Evolutionary conservation across 2,888 invertebrate species (phyloP).

Genomic region (Nomada fucata): DNA sequence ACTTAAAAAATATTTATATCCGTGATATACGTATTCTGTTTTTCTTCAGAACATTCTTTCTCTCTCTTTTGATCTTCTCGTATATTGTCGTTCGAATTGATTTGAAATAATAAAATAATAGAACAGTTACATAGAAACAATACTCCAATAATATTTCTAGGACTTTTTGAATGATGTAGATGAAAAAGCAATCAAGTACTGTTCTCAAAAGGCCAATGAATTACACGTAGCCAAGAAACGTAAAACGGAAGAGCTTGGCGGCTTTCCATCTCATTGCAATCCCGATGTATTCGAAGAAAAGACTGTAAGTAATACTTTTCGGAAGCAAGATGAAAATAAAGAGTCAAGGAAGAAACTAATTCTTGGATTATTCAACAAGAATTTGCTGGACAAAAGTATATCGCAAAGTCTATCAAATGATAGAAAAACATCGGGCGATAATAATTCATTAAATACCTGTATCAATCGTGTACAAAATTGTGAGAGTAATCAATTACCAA

Average conservation of each 20-base stretch:
- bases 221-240: constrained; percentile 52
- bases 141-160: constrained; percentile 59
- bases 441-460: not conserved
- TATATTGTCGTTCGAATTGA: not conserved
- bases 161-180: constrained; percentile 74
- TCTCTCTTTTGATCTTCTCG: not conserved
- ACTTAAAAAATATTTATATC: not conserved
- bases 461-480: not conserved
- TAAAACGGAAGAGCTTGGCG: constrained; percentile 32
- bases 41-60: not conserved
- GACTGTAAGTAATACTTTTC: not conserved
- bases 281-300: not conserved
- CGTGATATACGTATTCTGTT: not conserved
- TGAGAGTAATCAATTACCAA: constrained; percentile 12
- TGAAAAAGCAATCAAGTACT: constrained; percentile 55
- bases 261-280: not conserved
- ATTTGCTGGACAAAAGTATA: not conserved
- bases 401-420: constrained; percentile 7
- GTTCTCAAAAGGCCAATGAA: constrained; percentile 35
- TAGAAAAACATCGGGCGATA: not conserved
- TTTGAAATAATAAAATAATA: not conserved
- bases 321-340: not conserved
- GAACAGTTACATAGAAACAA: not conserved
- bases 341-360: constrained; percentile 61
- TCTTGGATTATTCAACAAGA: constrained; percentile 63